Conservation (phyloP, 2,113 vertebrate genomes). For the Protobothrops mucrosquamatus region DNA sequence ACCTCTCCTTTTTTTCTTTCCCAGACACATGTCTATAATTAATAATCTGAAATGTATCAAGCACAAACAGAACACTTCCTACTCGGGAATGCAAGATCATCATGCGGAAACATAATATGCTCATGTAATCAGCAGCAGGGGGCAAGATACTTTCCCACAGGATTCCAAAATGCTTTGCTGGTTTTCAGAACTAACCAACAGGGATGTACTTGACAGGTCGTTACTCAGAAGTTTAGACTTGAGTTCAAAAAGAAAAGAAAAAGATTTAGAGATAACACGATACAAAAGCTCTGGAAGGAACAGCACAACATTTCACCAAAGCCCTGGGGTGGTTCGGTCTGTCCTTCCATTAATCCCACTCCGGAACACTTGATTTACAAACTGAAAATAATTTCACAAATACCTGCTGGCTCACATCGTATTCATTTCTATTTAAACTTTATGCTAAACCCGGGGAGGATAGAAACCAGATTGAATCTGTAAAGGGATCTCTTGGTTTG, state of each 20-base stretch:
- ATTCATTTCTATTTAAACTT: no score
- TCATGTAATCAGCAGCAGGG: background rate
- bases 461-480: background rate
- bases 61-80: background rate
- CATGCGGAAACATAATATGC: background rate
- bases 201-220: fast-evolving
- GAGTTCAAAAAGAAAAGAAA: background rate
- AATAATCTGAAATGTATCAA: fast-evolving
- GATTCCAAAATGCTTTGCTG: background rate
- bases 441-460: background rate
- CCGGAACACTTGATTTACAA: background rate
- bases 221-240: background rate
- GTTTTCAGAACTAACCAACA: background rate
- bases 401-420: background rate
- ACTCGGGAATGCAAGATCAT: fast-evolving
- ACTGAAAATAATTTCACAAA: background rate
- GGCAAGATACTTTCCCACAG: background rate
- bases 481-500: background rate
- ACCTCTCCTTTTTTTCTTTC: background rate
- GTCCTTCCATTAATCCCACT: background rate
- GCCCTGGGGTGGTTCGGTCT: no score
- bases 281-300: background rate
- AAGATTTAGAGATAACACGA: background rate
- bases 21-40: background rate
- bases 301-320: background rate